These are phyloP conservation scores for Sweltsa coloradensis DNA, from an alignment of 1,140 invertebrate species.

Conservation along the genomic window DNA sequence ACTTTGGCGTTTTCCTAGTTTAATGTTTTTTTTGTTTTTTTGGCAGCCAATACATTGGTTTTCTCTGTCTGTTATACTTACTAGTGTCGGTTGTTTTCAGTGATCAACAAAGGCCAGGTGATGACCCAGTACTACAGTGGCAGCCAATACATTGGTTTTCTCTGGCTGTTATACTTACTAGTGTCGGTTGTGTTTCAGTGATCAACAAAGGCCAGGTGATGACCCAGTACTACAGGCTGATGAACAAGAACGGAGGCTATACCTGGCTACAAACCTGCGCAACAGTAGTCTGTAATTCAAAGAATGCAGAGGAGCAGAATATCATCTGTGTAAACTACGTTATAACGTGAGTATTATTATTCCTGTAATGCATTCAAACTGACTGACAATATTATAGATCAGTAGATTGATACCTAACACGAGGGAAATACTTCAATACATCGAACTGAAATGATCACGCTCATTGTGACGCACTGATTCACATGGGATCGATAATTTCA, in stretches of 20 bases:
- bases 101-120: conserved; percentile 93
- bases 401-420: neutral
- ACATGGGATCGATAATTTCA: too few species aligned
- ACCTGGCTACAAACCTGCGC: conserved; percentile 95
- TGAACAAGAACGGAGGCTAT: conserved; percentile 92
- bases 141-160: too few species aligned
- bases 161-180: neutral
- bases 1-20: too few species aligned
- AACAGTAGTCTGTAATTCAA: conserved; percentile 88
- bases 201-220: conserved; percentile 93
- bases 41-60: too few species aligned
- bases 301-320: conserved; percentile 91
- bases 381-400: neutral
- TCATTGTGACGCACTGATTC: too few species aligned
- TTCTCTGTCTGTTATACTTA: neutral
- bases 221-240: conserved; percentile 88
- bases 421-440: neutral
- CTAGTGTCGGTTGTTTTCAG: conserved; percentile 39
- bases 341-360: conserved; percentile 52
- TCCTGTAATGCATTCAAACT: neutral
- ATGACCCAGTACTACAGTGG: conserved; percentile 92
- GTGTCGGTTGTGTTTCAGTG: conserved; percentile 47
- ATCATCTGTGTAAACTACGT: conserved; percentile 95
- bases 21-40: too few species aligned
- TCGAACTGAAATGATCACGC: too few species aligned